Percentiles rank a stretch among this genome's conserved stretches.
Evolutionary conservation across 2,113 vertebrate genomes (phyloP).

Genomic region (Heliornis fulica): DNA sequence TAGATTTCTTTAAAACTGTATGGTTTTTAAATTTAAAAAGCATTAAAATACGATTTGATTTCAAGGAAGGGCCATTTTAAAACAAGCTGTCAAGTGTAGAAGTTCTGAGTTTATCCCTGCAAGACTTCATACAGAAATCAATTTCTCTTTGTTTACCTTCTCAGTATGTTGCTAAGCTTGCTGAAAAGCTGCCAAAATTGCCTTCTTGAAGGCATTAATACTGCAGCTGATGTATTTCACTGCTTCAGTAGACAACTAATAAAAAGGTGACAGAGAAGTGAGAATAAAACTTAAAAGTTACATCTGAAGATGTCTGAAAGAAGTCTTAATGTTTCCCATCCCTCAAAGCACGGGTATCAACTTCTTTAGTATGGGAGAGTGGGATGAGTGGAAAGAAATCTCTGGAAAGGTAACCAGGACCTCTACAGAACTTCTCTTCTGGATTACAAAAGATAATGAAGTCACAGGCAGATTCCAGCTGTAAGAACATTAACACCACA

Average conservation of each 20-base stretch:
- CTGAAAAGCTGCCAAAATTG: constrained; percentile 22
- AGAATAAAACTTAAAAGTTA: neutral
- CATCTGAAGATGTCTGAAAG: neutral
- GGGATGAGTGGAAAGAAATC: neutral
- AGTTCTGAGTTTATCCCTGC: neutral
- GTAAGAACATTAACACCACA: neutral
- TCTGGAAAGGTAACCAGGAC: neutral
- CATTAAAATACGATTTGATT: neutral
- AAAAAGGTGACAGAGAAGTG: neutral
- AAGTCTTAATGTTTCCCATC: neutral
- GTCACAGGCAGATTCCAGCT: neutral
- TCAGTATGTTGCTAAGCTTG: neutral
- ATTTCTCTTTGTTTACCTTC: constrained; percentile 46
- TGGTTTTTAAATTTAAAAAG: neutral
- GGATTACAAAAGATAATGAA: neutral
- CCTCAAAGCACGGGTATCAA: fast-evolving
- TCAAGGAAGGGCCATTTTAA: neutral
- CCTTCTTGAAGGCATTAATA: neutral
- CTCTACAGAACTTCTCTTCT: neutral
- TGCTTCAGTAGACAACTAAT: neutral
- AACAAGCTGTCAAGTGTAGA: neutral
- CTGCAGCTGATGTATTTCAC: neutral
- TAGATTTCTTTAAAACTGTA: neutral
- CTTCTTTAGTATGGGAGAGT: fast-evolving
- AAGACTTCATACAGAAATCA: neutral